phyloP scores from a whole-genome alignment of 2,888 invertebrate species.

The Colletes collaris region DNA sequence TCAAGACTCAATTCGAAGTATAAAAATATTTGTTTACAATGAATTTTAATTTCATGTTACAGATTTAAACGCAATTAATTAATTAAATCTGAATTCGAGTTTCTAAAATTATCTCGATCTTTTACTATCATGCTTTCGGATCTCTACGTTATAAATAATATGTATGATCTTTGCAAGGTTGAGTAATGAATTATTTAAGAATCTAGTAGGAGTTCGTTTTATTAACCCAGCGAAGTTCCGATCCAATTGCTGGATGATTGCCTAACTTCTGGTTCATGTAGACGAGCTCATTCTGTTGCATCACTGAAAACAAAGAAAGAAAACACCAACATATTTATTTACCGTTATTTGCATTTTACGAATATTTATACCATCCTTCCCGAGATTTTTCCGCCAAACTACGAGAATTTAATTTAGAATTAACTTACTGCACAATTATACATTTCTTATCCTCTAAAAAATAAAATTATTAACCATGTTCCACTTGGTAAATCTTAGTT shows the following conservation, averaged over 20 bases:
- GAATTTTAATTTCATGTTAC: constrained; percentile 15
- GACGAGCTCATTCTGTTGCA: constrained; percentile 2
- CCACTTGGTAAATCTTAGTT: no score
- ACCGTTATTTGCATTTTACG: background rate
- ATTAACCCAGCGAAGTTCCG: constrained; percentile 30
- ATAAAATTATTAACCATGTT: no score
- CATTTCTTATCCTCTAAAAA: no score
- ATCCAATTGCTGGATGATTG: constrained; percentile 37
- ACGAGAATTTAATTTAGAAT: no score
- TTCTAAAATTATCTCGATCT: background rate
- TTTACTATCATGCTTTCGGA: constrained; percentile 35
- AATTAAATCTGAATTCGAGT: background rate
- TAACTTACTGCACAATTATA: no score
- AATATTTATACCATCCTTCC: no score
- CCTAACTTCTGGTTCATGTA: constrained; percentile 15
- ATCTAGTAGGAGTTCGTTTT: constrained; percentile 31
- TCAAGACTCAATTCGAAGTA: background rate
- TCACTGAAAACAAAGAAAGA: constrained; percentile 34
- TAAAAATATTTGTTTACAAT: constrained; percentile 14
- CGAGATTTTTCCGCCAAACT: no score
- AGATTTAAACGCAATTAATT: background rate
- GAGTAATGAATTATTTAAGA: background rate
- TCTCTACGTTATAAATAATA: constrained; percentile 47
- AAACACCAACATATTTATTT: constrained; percentile 1
- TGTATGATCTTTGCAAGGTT: constrained; percentile 1